These are phyloP conservation scores for Monochamus alternatus DNA, from an alignment of 2,888 invertebrate species.

Conservation along the genomic window DNA sequence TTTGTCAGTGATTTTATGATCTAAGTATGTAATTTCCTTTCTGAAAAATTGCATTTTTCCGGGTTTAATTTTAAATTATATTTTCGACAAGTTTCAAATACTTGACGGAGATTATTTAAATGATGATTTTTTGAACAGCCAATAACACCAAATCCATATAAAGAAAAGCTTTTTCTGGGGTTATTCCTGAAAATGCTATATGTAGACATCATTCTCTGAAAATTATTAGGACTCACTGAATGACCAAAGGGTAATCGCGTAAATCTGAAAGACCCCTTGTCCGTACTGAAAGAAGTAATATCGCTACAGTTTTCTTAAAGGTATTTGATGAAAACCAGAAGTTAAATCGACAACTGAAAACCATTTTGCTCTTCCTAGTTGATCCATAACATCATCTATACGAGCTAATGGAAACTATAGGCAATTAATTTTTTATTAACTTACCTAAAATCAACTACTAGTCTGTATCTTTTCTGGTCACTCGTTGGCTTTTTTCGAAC, in stretches of 20 bases:
- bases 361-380: slow-evolving; percentile 48
- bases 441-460: slow-evolving; percentile 19
- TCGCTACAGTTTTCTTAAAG: slow-evolving; percentile 40
- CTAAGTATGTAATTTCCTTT: slow-evolving; percentile 35
- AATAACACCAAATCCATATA: slow-evolving; percentile 56
- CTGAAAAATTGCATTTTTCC: slow-evolving; percentile 40
- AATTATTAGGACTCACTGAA: slow-evolving; percentile 51
- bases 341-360: slow-evolving; percentile 48
- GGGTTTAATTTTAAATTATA: slow-evolving; percentile 17
- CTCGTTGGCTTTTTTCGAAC: background rate
- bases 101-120: background rate
- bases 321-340: slow-evolving; percentile 48
- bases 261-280: slow-evolving; percentile 50
- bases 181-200: slow-evolving; percentile 52
- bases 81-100: background rate
- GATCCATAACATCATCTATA: slow-evolving; percentile 51
- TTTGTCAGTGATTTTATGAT: slow-evolving; percentile 38
- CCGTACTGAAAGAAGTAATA: slow-evolving; percentile 49
- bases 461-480: background rate
- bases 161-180: slow-evolving; percentile 50
- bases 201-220: slow-evolving; percentile 57
- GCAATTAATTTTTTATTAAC: slow-evolving; percentile 46
- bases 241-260: slow-evolving; percentile 53
- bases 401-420: slow-evolving; percentile 48
- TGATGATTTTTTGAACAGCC: slow-evolving; percentile 49